Evolutionary conservation across 1,140 invertebrate genomes (phyloP).

Genomic region (Gryllus bimaculatus): DNA sequence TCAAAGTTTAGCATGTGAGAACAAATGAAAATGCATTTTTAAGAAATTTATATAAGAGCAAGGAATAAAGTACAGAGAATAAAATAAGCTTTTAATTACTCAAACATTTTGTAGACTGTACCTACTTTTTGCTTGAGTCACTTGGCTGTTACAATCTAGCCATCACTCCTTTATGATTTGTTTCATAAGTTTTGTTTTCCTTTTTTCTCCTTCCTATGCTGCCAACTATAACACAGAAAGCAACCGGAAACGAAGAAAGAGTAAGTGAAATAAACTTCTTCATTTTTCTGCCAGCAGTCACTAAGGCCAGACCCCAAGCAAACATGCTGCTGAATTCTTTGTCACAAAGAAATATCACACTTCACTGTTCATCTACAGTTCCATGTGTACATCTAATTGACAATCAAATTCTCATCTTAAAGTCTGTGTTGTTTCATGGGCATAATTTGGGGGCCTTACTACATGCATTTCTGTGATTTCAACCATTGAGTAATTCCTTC

Average conservation of each 20-base stretch:
- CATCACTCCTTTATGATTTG: not conserved
- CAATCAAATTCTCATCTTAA: no score
- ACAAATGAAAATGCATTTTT: not conserved
- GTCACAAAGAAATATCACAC: conserved; percentile 7
- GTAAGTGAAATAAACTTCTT: conserved; percentile 17
- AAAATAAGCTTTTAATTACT: not conserved
- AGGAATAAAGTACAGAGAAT: not conserved
- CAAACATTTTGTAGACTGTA: not conserved
- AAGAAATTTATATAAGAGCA: not conserved
- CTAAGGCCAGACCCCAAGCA: conserved; percentile 17
- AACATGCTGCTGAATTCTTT: conserved; percentile 8
- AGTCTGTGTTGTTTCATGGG: no score
- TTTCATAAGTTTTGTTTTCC: conserved; percentile 18
- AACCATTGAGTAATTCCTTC: not conserved
- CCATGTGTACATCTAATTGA: no score
- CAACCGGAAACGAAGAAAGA: conserved; percentile 21
- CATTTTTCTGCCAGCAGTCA: conserved; percentile 16
- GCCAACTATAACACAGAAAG: conserved; percentile 21
- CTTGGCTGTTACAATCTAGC: not conserved
- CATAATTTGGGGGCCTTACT: no score
- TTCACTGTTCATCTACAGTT: no score
- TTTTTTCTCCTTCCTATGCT: conserved; percentile 17
- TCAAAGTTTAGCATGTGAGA: not conserved
- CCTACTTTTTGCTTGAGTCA: not conserved
- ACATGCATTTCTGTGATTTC: no score